phyloP scores from a whole-genome alignment of 2,797 vertebrate genomes.

The Acipenser ruthenus region DNA sequence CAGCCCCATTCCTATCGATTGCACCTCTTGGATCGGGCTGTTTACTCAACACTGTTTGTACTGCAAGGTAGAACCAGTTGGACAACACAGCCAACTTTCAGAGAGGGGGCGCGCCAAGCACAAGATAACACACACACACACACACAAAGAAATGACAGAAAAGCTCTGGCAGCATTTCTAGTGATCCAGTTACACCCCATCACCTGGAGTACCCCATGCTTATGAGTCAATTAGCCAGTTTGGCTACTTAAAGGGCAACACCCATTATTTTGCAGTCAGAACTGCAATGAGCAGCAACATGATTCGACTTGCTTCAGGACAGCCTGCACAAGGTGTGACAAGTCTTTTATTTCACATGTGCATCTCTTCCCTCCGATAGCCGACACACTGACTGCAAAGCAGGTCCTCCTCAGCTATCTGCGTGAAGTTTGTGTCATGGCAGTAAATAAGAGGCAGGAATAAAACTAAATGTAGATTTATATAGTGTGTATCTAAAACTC shows the following conservation, averaged over 20 bases:
- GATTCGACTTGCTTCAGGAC: neutral
- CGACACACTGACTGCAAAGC: too few relatives aligned
- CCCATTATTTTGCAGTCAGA: neutral
- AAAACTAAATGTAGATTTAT: too few relatives aligned
- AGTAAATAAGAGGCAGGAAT: too few relatives aligned
- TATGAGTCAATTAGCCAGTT: neutral
- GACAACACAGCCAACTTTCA: conserved; percentile 22
- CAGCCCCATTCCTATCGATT: conserved; percentile 58
- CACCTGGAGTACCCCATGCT: neutral
- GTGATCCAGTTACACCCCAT: too few relatives aligned
- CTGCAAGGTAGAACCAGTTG: conserved; percentile 22
- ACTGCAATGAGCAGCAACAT: neutral
- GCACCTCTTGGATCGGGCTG: conserved; percentile 24
- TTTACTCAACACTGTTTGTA: conserved; percentile 52
- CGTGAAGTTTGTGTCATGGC: too few relatives aligned
- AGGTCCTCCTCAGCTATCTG: too few relatives aligned
- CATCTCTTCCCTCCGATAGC: too few relatives aligned
- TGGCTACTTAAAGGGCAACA: neutral
- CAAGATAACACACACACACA: conserved; percentile 34
- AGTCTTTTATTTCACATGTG: too few relatives aligned
- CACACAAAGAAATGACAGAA: too few relatives aligned
- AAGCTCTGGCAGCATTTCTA: too few relatives aligned
- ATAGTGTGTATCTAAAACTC: too few relatives aligned
- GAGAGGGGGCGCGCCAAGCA: neutral
- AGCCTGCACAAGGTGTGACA: too few relatives aligned